Base-by-base conservation (phyloP, 2,888 invertebrate genomes). In the Plagiodera versicolora region DNA sequence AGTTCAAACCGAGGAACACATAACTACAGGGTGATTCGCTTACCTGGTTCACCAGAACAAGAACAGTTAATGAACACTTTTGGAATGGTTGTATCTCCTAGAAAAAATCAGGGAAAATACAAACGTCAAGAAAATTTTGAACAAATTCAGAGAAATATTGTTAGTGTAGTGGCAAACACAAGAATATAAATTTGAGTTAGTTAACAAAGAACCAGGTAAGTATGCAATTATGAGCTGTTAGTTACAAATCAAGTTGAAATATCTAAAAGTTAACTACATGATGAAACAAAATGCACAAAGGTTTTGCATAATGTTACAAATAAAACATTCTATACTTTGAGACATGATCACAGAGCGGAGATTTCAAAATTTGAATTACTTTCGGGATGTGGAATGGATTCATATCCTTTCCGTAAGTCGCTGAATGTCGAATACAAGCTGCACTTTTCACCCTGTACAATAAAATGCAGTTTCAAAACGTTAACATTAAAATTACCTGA, bases 1-100 rank as follows among this genome's bases (percentile, higher is more conserved):
- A 18, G 24, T 24, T 24, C 24, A 24, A 24, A 24, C 24, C 24
- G 6, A 24, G 24, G 6, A 24, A 24, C 24, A 24, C 6, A 24
- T 24, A n/a, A 24, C 24, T 24, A 3, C 3, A 24, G 3, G 24
- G 24, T 5, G 18, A 56, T 30, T 44, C 53, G 60, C 66, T 66
- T 65, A 67, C 67, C 67, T 67, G 61, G 53, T 53, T 53, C 48
- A 60, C 60, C 56, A 46, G 30, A n/a, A 59, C 64, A 61, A 51
- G 46, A 50, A 65, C 61, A 67, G 30, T 66, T 55, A 59, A 53
- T 60, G 55, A 67, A 52, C 48, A 50, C 51, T 61, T 65, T 64
- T 54, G 60, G 56, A 35, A 63, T 53, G 30, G 57, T 57, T 56
- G 61, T 53, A 60, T 52, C 54, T 65, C 67, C 67, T 67, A 67